These are phyloP conservation scores for Eciton burchellii DNA, from an alignment of 1,140 invertebrate genomes.

Conservation along the genomic window DNA sequence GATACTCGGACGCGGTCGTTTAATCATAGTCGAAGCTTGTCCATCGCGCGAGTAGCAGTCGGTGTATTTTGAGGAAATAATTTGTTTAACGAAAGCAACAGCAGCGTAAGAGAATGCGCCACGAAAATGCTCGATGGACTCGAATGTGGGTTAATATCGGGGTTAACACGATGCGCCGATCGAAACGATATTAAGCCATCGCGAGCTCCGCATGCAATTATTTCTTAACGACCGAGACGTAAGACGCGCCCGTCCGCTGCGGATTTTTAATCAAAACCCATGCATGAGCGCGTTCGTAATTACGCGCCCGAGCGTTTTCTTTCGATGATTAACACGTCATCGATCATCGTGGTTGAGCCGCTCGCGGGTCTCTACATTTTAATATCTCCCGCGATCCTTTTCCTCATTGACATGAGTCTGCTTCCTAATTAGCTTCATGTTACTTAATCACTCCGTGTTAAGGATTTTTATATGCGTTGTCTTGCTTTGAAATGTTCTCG, in stretches of 20 bases:
- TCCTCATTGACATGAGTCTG: background rate
- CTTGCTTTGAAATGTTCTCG: background rate
- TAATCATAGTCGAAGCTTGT: slow-evolving; percentile 15
- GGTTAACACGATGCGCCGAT: slow-evolving; percentile 29
- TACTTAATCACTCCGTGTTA: background rate
- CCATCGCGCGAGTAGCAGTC: background rate
- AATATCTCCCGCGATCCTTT: background rate
- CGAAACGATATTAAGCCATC: slow-evolving; percentile 32
- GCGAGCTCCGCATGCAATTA: slow-evolving; percentile 24
- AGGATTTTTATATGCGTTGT: background rate
- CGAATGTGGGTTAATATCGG: slow-evolving; percentile 45
- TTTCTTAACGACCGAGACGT: slow-evolving; percentile 6
- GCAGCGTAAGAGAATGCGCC: slow-evolving; percentile 30
- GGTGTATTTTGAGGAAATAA: slow-evolving; percentile 5
- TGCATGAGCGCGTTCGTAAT: slow-evolving; percentile 2
- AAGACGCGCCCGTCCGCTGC: background rate
- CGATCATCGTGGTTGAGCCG: slow-evolving; percentile 8
- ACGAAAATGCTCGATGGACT: background rate
- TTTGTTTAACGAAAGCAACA: slow-evolving; percentile 53
- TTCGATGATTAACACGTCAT: slow-evolving; percentile 25
- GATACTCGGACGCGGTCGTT: background rate
- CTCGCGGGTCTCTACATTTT: background rate
- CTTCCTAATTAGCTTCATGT: background rate
- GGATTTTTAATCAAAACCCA: slow-evolving; percentile 30
- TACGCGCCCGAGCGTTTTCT: background rate